These are phyloP conservation scores for Hemaris fuciformis DNA, from an alignment of 2,888 invertebrate genomes.

Conservation along the genomic window DNA sequence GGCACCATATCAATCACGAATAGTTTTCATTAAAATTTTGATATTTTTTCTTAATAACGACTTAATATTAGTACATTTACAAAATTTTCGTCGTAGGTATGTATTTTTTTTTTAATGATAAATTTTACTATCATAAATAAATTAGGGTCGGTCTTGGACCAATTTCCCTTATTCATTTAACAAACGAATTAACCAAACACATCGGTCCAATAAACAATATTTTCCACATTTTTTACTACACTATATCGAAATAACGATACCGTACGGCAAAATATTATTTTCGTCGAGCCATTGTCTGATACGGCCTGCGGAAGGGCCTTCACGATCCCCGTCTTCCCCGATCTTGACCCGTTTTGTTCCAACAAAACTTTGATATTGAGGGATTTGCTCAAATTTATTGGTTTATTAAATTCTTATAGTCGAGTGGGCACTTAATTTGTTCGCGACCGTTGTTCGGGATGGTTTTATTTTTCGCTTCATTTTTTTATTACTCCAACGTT, in stretches of 20 bases:
- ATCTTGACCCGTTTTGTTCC: constrained; percentile 3
- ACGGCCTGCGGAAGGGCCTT: background rate
- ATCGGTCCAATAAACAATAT: no score
- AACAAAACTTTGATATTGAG: constrained; percentile 7
- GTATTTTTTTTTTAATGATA: no score
- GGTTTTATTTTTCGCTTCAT: constrained; percentile 2
- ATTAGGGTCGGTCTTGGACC: no score
- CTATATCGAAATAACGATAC: background rate
- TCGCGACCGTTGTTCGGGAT: background rate
- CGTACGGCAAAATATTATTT: background rate
- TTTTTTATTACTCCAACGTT: constrained; percentile 7
- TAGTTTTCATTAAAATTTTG: no score
- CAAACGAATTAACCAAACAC: no score
- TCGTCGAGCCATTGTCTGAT: background rate
- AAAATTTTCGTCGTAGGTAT: no score
- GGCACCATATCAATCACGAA: no score
- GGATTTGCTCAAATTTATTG: constrained; percentile 6
- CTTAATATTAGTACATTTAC: no score
- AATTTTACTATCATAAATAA: no score
- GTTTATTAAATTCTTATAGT: constrained; percentile 10
- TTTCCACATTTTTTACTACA: background rate
- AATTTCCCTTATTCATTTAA: no score
- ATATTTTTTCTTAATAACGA: no score
- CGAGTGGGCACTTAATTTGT: constrained; percentile 9
- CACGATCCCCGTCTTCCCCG: background rate